Base-by-base conservation (phyloP, 2,888 invertebrate genomes). In the Cyrtodaria siliqua region DNA sequence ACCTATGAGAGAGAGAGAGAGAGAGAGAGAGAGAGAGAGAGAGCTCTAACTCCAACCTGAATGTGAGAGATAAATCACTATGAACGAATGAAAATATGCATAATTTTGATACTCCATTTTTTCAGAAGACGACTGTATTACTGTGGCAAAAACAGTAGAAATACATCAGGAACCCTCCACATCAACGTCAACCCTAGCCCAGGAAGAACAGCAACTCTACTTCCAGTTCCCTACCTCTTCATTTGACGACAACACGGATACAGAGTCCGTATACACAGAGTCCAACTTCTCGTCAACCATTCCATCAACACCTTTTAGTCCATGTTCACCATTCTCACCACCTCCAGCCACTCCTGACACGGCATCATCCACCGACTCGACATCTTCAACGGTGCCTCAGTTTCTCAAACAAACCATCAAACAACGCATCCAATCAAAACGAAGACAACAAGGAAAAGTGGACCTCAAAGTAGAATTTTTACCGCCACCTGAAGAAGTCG, bases 361-460 rank as follows among this genome's bases (percentile, higher is more conserved):
- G 0, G 70, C 70, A 0, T 63, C 62, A 6, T 59, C 70, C 3
- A 47, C 56, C 1, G 33, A 52, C 20, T 68, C 64, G 2, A 24
- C 44, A 1, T 42, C 55, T 20, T 40, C 73, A 40, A 44, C 79
- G n/a, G 70, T 67, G 14, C 57, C 82, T 12, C 74, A 78, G 1
- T 72, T 88, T 24, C 74, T 88, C 16, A 89, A 90, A 47, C 87
- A 87, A 50, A 87, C 85, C 49, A 70, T 90, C 12, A 84, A 86
- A 47, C 79, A 70, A 40, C 79, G 82, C 23, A 89, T 90, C 56
- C 83, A 86, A 67, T 77, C 79, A 2, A 80, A 87, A 52, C 64
- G 89, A 1, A 66, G 83, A 49, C 71, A 78, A 16, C 81, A 83
- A 26, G 90, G 90, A 1, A 88, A 89, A 60, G 86, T 69, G 0